phyloP scores from a whole-genome alignment of 2,888 invertebrate genomes.

The Flabesymbios commensalis region DNA sequence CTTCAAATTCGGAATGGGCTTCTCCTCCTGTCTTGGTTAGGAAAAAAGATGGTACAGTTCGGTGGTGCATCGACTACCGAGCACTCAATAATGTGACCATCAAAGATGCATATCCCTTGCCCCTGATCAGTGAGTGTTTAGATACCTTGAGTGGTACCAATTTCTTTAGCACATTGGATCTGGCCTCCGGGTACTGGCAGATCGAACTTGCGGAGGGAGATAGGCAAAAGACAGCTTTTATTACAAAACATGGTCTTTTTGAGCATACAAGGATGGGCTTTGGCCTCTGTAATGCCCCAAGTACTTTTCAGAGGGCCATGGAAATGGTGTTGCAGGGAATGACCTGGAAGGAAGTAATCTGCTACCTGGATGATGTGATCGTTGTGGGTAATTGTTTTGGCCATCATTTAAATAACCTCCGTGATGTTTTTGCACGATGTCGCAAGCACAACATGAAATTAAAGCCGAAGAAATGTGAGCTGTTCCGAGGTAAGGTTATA shows the following conservation, averaged over 20 bases:
- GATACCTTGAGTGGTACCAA: slow-evolving; percentile 31
- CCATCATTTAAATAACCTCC: neutral
- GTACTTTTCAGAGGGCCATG: slow-evolving; percentile 17
- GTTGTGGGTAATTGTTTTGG: neutral
- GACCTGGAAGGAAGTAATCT: neutral
- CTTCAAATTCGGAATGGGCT: slow-evolving; percentile 7
- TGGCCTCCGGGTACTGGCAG: slow-evolving; percentile 38
- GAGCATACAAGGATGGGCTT: slow-evolving; percentile 12
- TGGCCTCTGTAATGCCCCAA: slow-evolving; percentile 5
- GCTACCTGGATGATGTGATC: slow-evolving; percentile 22
- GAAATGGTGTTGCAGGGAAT: slow-evolving; percentile 1
- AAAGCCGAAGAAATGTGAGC: slow-evolving; percentile 7
- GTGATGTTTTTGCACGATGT: neutral
- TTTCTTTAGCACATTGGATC: slow-evolving; percentile 34
- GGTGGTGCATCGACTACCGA: slow-evolving; percentile 34
- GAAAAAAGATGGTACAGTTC: slow-evolving; percentile 21
- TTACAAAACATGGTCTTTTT: slow-evolving; percentile 3
- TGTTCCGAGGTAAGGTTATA: slow-evolving; percentile 12
- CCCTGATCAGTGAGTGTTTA: slow-evolving; percentile 22
- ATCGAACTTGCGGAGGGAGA: slow-evolving; percentile 18
- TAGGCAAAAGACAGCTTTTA: slow-evolving; percentile 17
- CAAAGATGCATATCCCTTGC: slow-evolving; percentile 30
- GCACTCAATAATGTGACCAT: slow-evolving; percentile 23
- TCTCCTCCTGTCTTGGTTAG: slow-evolving; percentile 20
- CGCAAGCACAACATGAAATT: neutral